Conservation (phyloP, 2,113 vertebrate genomes). For the Corythornis madagascariensis region DNA sequence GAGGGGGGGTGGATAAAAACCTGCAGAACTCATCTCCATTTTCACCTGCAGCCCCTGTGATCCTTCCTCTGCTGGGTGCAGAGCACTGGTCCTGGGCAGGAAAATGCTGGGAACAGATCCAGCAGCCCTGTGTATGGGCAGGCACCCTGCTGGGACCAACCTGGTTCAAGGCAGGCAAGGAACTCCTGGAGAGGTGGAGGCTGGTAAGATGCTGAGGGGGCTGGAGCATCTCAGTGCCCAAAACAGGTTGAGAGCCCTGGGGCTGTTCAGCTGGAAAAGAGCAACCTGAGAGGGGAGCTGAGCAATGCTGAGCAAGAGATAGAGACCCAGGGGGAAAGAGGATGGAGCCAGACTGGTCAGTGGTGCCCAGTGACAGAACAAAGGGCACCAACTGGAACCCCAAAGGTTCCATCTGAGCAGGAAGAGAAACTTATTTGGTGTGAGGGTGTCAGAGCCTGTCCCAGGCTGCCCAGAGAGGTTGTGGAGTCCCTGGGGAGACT, state of each 20-base stretch:
- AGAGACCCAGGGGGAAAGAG: neutral
- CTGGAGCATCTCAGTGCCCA: too few relatives aligned
- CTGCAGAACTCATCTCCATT: neutral
- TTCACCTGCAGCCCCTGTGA: neutral
- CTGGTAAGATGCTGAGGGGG: too few relatives aligned
- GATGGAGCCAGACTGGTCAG: neutral
- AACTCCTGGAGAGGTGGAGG: neutral
- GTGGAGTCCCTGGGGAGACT: too few relatives aligned
- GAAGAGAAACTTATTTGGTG: too few relatives aligned
- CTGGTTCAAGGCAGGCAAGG: neutral
- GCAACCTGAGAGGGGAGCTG: too few relatives aligned
- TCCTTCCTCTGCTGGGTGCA: neutral
- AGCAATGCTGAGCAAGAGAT: neutral
- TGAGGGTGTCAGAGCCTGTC: too few relatives aligned
- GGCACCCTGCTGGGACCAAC: neutral
- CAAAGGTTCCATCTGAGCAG: too few relatives aligned
- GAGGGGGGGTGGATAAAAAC: neutral
- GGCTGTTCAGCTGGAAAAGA: too few relatives aligned
- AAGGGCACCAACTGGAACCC: neutral
- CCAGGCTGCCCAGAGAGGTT: too few relatives aligned
- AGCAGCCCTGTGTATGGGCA: neutral
- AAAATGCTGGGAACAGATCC: neutral
- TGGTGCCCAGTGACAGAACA: neutral
- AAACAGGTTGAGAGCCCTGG: too few relatives aligned
- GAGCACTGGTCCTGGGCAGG: neutral